A percentile compares a stretch with the other conserved stretches of the same genome.
Conservation (phyloP, 1,140 invertebrate species). For the Cydia fagiglandana region DNA sequence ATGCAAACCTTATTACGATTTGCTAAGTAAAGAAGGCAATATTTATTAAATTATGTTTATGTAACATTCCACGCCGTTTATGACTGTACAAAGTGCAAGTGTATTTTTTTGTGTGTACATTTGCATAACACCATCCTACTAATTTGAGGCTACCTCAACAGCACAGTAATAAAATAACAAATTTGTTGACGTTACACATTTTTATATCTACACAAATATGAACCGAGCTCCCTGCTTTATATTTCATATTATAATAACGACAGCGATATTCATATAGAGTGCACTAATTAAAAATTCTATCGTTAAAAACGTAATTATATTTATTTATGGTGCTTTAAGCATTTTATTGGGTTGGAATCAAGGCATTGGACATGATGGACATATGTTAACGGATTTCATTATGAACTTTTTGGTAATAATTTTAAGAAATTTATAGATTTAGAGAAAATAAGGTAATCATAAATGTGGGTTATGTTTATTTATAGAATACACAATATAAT, state of each 20-base stretch:
- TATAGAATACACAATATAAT: background rate
- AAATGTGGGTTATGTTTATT: background rate
- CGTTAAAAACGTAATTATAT: slow-evolving; percentile 39
- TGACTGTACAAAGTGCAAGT: background rate
- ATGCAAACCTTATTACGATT: slow-evolving; percentile 5
- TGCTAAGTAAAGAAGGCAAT: slow-evolving; percentile 1
- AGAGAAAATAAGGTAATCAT: background rate
- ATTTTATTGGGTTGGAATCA: slow-evolving; percentile 36
- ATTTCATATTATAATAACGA: slow-evolving; percentile 50
- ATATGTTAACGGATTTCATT: slow-evolving; percentile 44
- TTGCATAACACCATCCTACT: slow-evolving; percentile 40
- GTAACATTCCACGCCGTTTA: background rate
- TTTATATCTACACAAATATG: slow-evolving; percentile 54
- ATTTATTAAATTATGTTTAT: background rate
- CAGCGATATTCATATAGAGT: slow-evolving; percentile 49
- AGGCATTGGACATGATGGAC: slow-evolving; percentile 39
- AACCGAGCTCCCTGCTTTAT: slow-evolving; percentile 48
- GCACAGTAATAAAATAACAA: slow-evolving; percentile 53
- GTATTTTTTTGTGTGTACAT: too few species aligned
- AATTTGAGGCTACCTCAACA: slow-evolving; percentile 56
- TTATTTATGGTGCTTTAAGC: slow-evolving; percentile 44
- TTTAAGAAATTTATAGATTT: slow-evolving; percentile 11
- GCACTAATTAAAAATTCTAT: slow-evolving; percentile 46
- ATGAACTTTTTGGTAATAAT: slow-evolving; percentile 15
- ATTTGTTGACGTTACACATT: slow-evolving; percentile 50